Evolutionary conservation across 2,888 invertebrate genomes (phyloP).

Genomic region (Koerneria pararmatus): DNA sequence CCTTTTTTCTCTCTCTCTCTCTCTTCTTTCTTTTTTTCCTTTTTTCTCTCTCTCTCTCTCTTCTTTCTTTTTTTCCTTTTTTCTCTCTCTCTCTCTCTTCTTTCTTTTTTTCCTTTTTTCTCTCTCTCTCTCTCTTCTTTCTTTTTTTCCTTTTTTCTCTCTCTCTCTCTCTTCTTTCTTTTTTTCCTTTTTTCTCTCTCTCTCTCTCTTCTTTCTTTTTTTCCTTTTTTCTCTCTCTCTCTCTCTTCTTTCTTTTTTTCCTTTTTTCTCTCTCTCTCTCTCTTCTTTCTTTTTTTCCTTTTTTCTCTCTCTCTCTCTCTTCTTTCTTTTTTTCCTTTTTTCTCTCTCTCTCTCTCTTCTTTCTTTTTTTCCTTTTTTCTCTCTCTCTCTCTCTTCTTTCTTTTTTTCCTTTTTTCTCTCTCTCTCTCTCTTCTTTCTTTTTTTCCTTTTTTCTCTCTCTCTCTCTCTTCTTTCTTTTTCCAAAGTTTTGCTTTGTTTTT

Average conservation of each 20-base stretch:
- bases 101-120: not conserved
- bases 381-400: not conserved
- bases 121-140: not conserved
- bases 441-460: not conserved
- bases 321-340: not conserved
- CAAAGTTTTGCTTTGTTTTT: too few relatives aligned
- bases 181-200: not conserved
- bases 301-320: not conserved
- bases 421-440: not conserved
- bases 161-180: not conserved
- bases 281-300: not conserved
- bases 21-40: not conserved
- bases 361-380: not conserved
- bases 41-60: not conserved
- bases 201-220: not conserved
- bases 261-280: not conserved
- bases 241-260: not conserved
- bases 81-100: slow-evolving; percentile 12
- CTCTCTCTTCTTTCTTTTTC: too few relatives aligned
- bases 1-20: not conserved
- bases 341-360: not conserved
- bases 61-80: not conserved
- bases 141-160: not conserved
- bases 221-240: not conserved
- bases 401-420: not conserved